Evolutionary conservation across 1,140 invertebrate genomes (phyloP), one percentile per base, ranked within the genome.

Genomic region (Lepidurus packardi): DNA sequence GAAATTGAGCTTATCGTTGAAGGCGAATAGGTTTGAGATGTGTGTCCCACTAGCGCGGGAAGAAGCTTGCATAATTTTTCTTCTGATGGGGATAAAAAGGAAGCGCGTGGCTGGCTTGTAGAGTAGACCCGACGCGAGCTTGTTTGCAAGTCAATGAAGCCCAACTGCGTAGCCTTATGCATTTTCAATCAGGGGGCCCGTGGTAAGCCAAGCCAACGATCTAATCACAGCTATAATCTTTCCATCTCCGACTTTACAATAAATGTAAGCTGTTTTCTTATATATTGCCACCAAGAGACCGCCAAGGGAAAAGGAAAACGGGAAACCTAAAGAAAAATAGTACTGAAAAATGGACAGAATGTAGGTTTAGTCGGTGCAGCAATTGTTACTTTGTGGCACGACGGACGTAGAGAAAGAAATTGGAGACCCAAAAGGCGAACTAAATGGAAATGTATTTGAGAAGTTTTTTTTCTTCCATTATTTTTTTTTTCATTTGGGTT

Each of bases 141-240:
- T 16, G 53, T 65, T 65, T 65, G 53, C 53, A 65, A 65, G 53
- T 65, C 53, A 65, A 65, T 65, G 53, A 65, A 65, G 53, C 53
- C 7, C 13, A 65, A 65, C 53, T 16, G 21, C 53, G 9, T 65
- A 65, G 53, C 53, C 53, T 16, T 65, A 21, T 65, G 53, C 53
- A 65, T 65, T 65, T 65, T 65, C 53, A 65, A 65, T 65, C 53
- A 65, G 53, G 53, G 5, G 53, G 21, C 7, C 53, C 53, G 7
- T 65, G 53, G 53, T 21, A 65, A 65, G 53, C 53, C n/a, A 65
- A 65, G 21, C 53, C 53, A 65, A 21, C 53, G 16, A 65, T 21
- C 53, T 65, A 65, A 65, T 65, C 53, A 65, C 53, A 65, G 21
- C 53, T 16, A 21, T 65, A 65, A 65, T 65, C 53, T 65, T 65